Evolutionary conservation across 1,140 invertebrate genomes (phyloP).

Genomic region (Onthophagus taurus): DNA sequence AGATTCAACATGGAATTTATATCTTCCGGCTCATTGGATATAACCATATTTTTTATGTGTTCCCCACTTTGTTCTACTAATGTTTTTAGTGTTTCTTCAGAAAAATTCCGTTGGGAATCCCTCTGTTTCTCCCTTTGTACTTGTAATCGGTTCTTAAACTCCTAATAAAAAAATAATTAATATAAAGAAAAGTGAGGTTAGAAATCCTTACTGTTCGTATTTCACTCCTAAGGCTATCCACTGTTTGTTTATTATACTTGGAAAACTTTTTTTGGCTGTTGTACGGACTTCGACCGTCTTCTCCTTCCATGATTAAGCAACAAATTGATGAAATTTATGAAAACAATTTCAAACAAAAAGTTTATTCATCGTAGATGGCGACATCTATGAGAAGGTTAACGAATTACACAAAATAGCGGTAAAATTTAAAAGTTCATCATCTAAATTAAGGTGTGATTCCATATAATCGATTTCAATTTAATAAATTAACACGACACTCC

Average conservation of each 20-base stretch:
- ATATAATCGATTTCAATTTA: constrained; percentile 11
- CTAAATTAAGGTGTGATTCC: background rate
- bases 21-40: too few species aligned
- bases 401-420: background rate
- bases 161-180: constrained; percentile 1
- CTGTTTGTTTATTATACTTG: background rate
- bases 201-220: constrained; percentile 3
- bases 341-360: background rate
- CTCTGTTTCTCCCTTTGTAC: too few species aligned
- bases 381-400: background rate
- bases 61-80: too few species aligned
- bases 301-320: background rate
- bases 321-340: background rate
- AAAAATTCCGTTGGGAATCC: too few species aligned
- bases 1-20: too few species aligned
- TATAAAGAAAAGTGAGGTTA: background rate
- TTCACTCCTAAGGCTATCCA: constrained; percentile 2
- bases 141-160: constrained; percentile 2
- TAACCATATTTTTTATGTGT: too few species aligned
- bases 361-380: background rate
- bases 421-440: background rate
- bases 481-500: too few species aligned
- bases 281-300: constrained; percentile 1
- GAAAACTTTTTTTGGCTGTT: background rate
- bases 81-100: too few species aligned